Evolutionary conservation across 1,140 invertebrate species (phyloP).

Genomic region (Philotrypesis tridentata): DNA sequence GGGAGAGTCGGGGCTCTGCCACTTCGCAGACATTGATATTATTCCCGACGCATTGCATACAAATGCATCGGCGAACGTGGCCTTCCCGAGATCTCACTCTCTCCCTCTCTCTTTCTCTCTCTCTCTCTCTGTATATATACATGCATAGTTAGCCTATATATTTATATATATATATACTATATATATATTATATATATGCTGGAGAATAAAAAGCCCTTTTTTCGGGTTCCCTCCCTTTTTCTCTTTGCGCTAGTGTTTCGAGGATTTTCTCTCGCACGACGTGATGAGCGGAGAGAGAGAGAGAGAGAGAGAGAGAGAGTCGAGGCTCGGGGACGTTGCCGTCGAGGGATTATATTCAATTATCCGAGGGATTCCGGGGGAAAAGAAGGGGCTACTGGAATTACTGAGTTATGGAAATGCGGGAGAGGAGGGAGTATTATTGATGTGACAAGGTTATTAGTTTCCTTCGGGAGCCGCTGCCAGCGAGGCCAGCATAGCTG

Average conservation of each 20-base stretch:
- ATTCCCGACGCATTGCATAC: constrained; percentile 60
- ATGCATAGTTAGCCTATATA: no score
- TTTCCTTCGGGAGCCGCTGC: neutral
- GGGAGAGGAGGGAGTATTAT: constrained; percentile 13
- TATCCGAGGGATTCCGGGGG: neutral
- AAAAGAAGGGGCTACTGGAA: neutral
- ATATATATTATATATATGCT: no score
- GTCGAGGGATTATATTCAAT: constrained; percentile 42
- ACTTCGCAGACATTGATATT: constrained; percentile 59
- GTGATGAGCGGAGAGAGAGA: constrained; percentile 16
- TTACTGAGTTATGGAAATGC: constrained; percentile 40
- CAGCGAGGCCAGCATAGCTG: neutral
- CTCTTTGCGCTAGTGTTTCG: neutral
- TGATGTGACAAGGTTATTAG: constrained; percentile 44
- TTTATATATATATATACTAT: no score
- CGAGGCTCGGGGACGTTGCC: neutral
- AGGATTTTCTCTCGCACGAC: constrained; percentile 14
- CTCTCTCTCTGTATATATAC: no score
- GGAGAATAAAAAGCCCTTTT: constrained; percentile 26
- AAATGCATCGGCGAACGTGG: constrained; percentile 50
- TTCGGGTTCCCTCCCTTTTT: neutral
- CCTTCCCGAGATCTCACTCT: neutral
- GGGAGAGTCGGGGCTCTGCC: no score
- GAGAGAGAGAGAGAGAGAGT: no score
- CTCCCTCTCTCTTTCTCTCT: neutral